Base-by-base conservation (phyloP, 2,113 vertebrate species). In the Otocyon megalotis region DNA sequence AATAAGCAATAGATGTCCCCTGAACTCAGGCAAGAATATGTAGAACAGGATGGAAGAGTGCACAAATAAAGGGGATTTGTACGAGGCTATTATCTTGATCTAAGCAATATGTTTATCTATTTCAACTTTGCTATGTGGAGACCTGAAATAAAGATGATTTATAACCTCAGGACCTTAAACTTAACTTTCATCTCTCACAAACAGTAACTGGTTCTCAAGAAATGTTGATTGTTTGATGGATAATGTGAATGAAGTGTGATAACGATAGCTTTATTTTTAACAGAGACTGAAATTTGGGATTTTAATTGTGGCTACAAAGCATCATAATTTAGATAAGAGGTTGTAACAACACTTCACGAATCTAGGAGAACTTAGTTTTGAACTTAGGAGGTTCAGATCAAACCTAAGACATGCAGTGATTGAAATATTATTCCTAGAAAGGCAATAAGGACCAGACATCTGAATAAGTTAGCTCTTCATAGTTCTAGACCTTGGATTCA, bases 391-490 rank as follows among this genome's bases (percentile, higher is more conserved):
- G 32, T 88, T 79, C 12, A 79, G 3, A 67, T 82, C 20, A 86
- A 88, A 88, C 13, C 32, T 90, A 53, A 92, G 65, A 19, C n/a
- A 85, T 65, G 1, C 5, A 65, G 20, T 92, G 35, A 60, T 48
- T 86, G 62, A 94, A 69, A 62, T 86, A 74, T 15, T 30, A 9
- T 15, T 7, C 24, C n/a, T 26, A 63, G 12, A 94, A 96, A 79
- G 48, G 9, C 1, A 79, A 30, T 62, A 54, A 91, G 56, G 17
- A 54, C 15, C 74, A 82, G 60, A 0, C 20, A 71, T 67, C 92
- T 91, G 54, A 87, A 88, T 96, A 80, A 76, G 35, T 28, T 60
- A 93, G 8, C 9, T 94, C 92, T 87, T 63, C 53, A 53, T 65
- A 90, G 8, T 65, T 94, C 50, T 89, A 69, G 30, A 89, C 2